Evolutionary conservation across 2,797 vertebrate species (phyloP).

Genomic region (Rhabdophis nuchalis): DNA sequence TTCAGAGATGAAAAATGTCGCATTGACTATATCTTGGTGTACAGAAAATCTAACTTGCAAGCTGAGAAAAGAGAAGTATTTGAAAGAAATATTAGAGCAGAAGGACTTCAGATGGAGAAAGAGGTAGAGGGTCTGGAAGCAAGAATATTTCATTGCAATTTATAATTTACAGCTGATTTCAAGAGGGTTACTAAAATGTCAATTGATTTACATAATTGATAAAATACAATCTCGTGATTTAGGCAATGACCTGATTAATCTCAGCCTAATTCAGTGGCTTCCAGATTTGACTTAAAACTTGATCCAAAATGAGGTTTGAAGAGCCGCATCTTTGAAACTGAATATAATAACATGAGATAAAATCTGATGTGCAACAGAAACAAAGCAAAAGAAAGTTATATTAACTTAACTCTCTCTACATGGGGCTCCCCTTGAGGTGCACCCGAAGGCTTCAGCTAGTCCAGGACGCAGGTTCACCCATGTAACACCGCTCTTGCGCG

Average conservation of each 20-base stretch:
- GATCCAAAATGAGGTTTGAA: not conserved
- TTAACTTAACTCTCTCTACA: too few relatives aligned
- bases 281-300: not conserved
- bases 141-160: not conserved
- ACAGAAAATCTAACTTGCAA: slow-evolving; percentile 84
- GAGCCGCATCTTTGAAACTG: not conserved
- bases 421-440: too few relatives aligned
- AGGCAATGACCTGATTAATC: not conserved
- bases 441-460: too few relatives aligned
- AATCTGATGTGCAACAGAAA: not conserved
- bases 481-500: too few relatives aligned
- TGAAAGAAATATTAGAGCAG: slow-evolving; percentile 89
- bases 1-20: slow-evolving; percentile 87
- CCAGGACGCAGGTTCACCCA: too few relatives aligned
- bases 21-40: slow-evolving; percentile 91
- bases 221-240: not conserved
- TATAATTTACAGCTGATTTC: not conserved
- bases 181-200: not conserved
- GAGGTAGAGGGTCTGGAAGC: slow-evolving; percentile 72
- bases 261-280: not conserved
- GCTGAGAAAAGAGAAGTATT: slow-evolving; percentile 89
- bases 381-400: not conserved
- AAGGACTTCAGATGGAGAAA: slow-evolving; percentile 91
- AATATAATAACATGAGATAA: not conserved
- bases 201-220: not conserved